Base-by-base conservation (phyloP, 2,113 vertebrate species). In the Lichenostomus cassidix region DNA sequence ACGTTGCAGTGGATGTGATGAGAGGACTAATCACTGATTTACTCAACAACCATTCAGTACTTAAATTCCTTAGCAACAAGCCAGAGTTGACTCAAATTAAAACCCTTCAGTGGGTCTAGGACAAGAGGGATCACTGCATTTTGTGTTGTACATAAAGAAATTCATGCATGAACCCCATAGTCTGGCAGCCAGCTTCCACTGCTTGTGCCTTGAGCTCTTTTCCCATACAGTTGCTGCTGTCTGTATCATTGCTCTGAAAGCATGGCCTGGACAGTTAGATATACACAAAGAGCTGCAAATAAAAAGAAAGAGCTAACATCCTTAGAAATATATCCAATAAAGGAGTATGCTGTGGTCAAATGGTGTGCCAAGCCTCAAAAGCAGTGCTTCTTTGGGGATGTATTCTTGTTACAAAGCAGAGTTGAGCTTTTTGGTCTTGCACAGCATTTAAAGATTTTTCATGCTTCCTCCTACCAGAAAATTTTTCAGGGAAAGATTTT, bases 1-100 rank as follows among this genome's bases (percentile, higher is more conserved):
- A 3, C 11, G 18, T 52, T 64, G 29, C 33, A 24, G 15, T 6
- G 8, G 58, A 46, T 0, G 0, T 52, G 31, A 44, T 46, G 46
- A 53, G 33, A 64, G 31, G 19, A 24, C 37, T 53, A 37, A 74
- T 46, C 4, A 1, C 12, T n/a, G 49, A 58, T 15, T 35, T 55
- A 77, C 27, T 15, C 24, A 28, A 69, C 14, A 52, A 22, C 15
- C 2, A 75, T 70, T 50, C 47, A 75, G n/a, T 44, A 59, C 7
- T 64, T 56, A 41, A 27, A 74, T n/a, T 49, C 35, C 29, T 59
- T 63, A 81, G 28, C 39, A 70, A 8, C 8, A 22, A 85, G 29
- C 7, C 46, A 42, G 15, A 65, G 10, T 0, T 55, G 42, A 41
- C 11, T 50, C 22, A 35, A 85, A 55, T 56, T 27, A 50, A 85